Base-by-base conservation (phyloP, 1,140 invertebrate genomes). In the Chrysoperla carnea region DNA sequence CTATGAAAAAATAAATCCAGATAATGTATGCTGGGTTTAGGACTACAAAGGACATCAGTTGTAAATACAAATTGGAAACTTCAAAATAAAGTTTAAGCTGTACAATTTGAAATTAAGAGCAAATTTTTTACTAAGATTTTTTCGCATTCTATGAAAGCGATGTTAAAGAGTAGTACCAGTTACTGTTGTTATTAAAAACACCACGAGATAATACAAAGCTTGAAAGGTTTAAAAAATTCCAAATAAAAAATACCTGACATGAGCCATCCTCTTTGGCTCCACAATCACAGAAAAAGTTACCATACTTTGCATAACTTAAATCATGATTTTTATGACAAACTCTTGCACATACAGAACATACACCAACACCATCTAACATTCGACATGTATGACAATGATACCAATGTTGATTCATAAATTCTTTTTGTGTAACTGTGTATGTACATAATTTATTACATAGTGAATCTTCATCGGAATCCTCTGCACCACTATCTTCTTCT, bases 261-360 rank as follows among this genome's bases (percentile, higher is more conserved):
- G 74, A 76, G 1, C 77, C 76, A 57, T 94, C 90, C 48, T 92
- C 87, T 61, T 94, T 94, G 6, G 90, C 92, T 4, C 94, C 94
- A 63, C 94, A 99, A 60, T 99, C 93, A 59, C 94, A 99, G 65
- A 98, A 98, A 68, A 99, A 99, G 49, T 94, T 95, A 4, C 93
- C 94, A 60, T 87, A 94, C 60, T 98, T 99, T 13, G 93, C 88
- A 62, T 98, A 98, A 1, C 91, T 94, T 0, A 99, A 78, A 59
- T 98, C 94, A 60, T 98, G 93, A 9, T 86, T 88, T 47, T 85
- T 79, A 59, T 98, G 94, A 57, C 94, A 99, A 3, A 98, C 93
- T 43, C 88, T 72, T 2, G 93, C 94, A 67, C 94, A 99, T 1
- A 98, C 82, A 0, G 89, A 91, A 60, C 95, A 99, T 8, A 97